Evolutionary conservation across 2,113 vertebrate species (phyloP).

Genomic region (Upupa epops): DNA sequence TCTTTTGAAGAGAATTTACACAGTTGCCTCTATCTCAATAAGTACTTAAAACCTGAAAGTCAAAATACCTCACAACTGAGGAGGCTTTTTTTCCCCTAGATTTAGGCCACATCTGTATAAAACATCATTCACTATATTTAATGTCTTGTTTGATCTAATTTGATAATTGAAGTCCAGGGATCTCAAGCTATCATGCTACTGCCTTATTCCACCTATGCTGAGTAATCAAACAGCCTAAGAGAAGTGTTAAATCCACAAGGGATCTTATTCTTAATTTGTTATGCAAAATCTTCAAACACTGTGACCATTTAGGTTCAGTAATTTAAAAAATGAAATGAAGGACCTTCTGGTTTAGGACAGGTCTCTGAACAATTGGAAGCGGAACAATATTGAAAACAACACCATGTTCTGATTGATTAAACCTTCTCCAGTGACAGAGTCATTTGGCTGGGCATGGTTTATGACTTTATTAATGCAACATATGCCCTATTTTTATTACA

Average conservation of each 20-base stretch:
- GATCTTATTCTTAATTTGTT: background rate
- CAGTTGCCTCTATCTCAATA: background rate
- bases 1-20: background rate
- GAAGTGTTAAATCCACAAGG: background rate
- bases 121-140: background rate
- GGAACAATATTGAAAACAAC: background rate
- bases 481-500: slow-evolving; percentile 31
- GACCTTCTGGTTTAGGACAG: background rate
- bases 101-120: background rate
- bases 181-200: background rate
- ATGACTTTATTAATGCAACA: slow-evolving; percentile 19
- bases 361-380: slow-evolving; percentile 15
- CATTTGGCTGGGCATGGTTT: background rate
- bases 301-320: background rate
- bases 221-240: background rate
- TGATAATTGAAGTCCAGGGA: background rate
- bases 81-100: background rate
- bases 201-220: background rate
- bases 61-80: background rate
- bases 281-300: background rate
- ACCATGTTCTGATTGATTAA: background rate
- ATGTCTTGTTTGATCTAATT: background rate
- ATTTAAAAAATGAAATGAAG: background rate
- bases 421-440: background rate
- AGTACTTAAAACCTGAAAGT: background rate